Base-by-base conservation (phyloP, 2,888 invertebrate species). In the Apodemia mormo region DNA sequence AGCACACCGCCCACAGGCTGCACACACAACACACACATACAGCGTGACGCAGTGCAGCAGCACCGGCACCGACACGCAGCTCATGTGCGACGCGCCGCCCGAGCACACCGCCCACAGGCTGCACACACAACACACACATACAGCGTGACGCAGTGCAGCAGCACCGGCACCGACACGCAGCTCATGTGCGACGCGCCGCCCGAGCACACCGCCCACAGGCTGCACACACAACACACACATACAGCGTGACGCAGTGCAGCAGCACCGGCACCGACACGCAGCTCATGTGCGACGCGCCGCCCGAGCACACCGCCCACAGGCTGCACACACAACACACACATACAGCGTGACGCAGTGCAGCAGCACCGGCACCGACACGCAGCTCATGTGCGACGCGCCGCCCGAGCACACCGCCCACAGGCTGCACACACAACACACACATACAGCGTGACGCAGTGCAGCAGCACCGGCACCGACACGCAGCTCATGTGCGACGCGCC, bases 131-230 rank as follows among this genome's bases (percentile, higher is more conserved):
- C 43, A 40, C 10, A 66, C 29, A n/a, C n/a, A n/a, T n/a, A n/a
- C 74, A 99, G 94, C 0, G 99, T 98, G 73, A 99, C 96, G 83
- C 98, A 98, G 89, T 99, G 99, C 71, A 99, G 94, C 74, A 99
- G 93, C 69, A 99, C 94, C 0, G 99, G 98, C 43, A 98, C 98
- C 45, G 96, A 96, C 75, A 98, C 96, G 84, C 98, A 97, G 77
- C 98, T 97, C 77, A 99, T 97, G 89, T 99, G 98, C 0, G 98
- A 98, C 87, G 98, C 96, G 75, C 97, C 97, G 0, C 98, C 97
- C 85, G 97, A 97, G 85, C 98, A 96, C 69, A 98, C 94, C 81
- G 96, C 96, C 99, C 99, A 99, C 67, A 99, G 92, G 81, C 99
- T 99, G 81, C 54, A 10, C 10, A 33, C 5, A 64, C 37, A 4